Evolutionary conservation across 1,140 invertebrate genomes (phyloP), one percentile per base, ranked within the genome.

Genomic region (Papilio polytes): DNA sequence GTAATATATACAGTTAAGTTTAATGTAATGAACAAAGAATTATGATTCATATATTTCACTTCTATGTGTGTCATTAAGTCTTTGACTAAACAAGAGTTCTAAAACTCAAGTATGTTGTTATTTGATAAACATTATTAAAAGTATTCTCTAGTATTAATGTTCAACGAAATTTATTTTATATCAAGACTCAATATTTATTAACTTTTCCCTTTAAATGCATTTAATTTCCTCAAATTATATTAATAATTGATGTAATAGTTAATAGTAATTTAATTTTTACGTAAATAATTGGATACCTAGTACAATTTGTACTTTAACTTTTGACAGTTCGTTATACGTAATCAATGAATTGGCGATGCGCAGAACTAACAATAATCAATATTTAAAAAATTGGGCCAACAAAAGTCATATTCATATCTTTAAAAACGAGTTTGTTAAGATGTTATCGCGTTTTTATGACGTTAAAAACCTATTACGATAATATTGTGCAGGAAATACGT

Each of bases 321-420:
- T 70, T 70, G 26, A 70, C 59, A 22, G 22, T 63, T 63, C 22
- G 59, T 26, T 63, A 70, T 31, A 70, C 13, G 22, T 70, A 70
- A 70, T 70, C 63, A 70, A 70, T 70, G 26, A 70, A 70, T 26
- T 70, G 26, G 63, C 63, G 26, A 31, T 70, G 63, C 63, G 63
- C 63, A 70, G 31, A 70, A 31, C 63, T 70, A 36, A 41, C 36
- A 41, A 36, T 12, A 70, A 70, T 70, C 63, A 70, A 70, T 70
- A 31, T 31, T 70, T 70, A 18, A 15, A 70, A 70, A 66, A 70
- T 36, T 70, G 13, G 63, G 63, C 63, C 63, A 31, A 70, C 12
- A 70, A 6, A 26, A 70, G 63, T 70, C 22, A 31, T 70, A 31
- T 66, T 66, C 22, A 31, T 70, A 70, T 70, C 26, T 70, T 70